phyloP scores from a whole-genome alignment of 2,888 invertebrate species.

The Hirtodrosophila confusa region DNA sequence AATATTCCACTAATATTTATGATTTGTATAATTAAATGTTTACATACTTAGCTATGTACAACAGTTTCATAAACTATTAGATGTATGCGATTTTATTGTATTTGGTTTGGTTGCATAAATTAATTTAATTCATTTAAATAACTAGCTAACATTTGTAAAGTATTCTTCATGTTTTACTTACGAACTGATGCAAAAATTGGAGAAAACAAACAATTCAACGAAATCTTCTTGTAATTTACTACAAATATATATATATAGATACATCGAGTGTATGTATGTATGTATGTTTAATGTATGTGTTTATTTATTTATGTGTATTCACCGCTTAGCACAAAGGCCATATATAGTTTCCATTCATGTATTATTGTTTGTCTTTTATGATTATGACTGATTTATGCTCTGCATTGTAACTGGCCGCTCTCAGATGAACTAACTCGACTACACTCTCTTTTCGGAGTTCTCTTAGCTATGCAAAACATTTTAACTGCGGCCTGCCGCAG shows the following conservation, averaged over 20 bases:
- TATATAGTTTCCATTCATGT: slow-evolving; percentile 32
- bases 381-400: slow-evolving; percentile 29
- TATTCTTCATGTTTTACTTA: slow-evolving; percentile 28
- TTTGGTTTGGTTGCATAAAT: slow-evolving; percentile 45
- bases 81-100: slow-evolving; percentile 38
- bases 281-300: slow-evolving; percentile 10
- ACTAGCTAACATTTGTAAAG: slow-evolving; percentile 74
- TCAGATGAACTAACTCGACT: background rate
- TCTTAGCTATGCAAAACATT: slow-evolving; percentile 51
- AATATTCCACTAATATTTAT: slow-evolving; percentile 44
- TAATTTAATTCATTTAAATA: slow-evolving; percentile 71
- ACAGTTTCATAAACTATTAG: slow-evolving; percentile 76
- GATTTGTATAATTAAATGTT: slow-evolving; percentile 40
- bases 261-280: slow-evolving; percentile 6
- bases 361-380: slow-evolving; percentile 18
- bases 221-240: slow-evolving; percentile 45
- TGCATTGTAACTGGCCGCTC: slow-evolving; percentile 24
- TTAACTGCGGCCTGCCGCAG: slow-evolving; percentile 63
- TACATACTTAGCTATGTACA: slow-evolving; percentile 66
- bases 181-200: slow-evolving; percentile 51
- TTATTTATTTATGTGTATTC: slow-evolving; percentile 6
- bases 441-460: slow-evolving; percentile 17
- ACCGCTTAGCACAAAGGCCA: slow-evolving; percentile 54
- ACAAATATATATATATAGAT: slow-evolving; percentile 38
- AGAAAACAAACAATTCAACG: slow-evolving; percentile 65